Evolutionary conservation across 2,113 vertebrate species (phyloP), one percentile per base, ranked within the genome.

Genomic region (Ceyx melanurus): DNA sequence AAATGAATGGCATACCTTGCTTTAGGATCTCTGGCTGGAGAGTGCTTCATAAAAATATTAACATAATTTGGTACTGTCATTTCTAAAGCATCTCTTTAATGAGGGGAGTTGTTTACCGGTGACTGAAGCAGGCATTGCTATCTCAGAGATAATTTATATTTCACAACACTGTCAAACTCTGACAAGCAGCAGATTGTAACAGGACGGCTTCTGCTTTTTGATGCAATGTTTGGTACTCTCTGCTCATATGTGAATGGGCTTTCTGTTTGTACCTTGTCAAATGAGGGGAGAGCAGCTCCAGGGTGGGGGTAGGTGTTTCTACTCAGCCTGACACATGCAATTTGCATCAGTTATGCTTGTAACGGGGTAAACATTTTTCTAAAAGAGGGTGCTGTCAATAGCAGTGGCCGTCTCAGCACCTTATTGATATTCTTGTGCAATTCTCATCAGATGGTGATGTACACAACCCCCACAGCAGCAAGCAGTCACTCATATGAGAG

Each of bases 131-230:
- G 90, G 82, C 94, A 6, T 87, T 91, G 95, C 91, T 91, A 79
- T 93, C 76, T 33, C 88, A 81, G 91, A 62, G 89, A 96, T 96
- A 95, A 94, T 96, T 96, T 96, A 86, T 95, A 93, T 97, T 97
- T 97, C 96, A 95, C 96, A 94, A 80, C 45, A 43, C 87, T 96
- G 96, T 95, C 96, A 97, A 92, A 95, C 37, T 79, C 89, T 95
- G 96, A 97, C 95, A 96, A 90, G 94, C 64, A 96, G 94, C 95
- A 97, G 95, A 97, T 94, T 96, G 95, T 92, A 92, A 74, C 84
- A 96, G 93, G 87, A 89, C 75, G 87, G 94, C 50, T 92, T 23
- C 72, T 93, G 89, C 86, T 94, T 94, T 96, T 94, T 90, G 84
- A 96, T 93, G 89, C 91, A 80, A 61, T 53, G 76, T 78, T 95